Conservation (phyloP, 2,113 vertebrate species). For the Sciurus niger region DNA sequence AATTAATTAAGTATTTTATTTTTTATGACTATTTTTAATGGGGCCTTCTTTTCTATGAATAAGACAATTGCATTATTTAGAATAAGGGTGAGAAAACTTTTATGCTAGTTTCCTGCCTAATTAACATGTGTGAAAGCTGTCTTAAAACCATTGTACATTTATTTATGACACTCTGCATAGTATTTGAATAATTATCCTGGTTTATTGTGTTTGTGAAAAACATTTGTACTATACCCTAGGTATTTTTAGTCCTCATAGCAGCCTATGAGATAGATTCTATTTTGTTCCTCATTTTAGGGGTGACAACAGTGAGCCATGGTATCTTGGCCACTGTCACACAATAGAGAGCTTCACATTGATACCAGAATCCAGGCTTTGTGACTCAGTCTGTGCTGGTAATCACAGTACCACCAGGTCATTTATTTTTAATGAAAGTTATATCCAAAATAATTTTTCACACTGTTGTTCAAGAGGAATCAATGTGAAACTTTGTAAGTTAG, state of each 20-base stretch:
- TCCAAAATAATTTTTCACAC: neutral
- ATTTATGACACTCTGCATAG: neutral
- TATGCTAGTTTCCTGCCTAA: neutral
- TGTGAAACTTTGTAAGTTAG: neutral
- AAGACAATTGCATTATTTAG: neutral
- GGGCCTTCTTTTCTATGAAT: neutral
- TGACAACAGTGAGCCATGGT: neutral
- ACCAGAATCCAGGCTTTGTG: neutral
- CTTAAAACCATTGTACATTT: neutral
- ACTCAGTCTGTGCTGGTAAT: neutral
- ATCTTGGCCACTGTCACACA: too few relatives aligned
- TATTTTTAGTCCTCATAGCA: neutral
- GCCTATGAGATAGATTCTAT: neutral
- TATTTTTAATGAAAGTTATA: slow-evolving; percentile 34
- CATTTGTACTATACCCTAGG: neutral
- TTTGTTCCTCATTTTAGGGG: neutral
- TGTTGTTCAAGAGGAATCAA: neutral
- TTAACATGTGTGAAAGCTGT: neutral
- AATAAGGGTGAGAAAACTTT: neutral
- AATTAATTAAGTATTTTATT: neutral
- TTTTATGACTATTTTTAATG: neutral
- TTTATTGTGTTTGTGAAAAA: neutral
- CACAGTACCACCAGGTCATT: neutral
- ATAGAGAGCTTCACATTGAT: neutral
- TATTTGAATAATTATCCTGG: neutral